Base-by-base conservation (phyloP, 2,888 invertebrate species). In the Euproctis similis region DNA sequence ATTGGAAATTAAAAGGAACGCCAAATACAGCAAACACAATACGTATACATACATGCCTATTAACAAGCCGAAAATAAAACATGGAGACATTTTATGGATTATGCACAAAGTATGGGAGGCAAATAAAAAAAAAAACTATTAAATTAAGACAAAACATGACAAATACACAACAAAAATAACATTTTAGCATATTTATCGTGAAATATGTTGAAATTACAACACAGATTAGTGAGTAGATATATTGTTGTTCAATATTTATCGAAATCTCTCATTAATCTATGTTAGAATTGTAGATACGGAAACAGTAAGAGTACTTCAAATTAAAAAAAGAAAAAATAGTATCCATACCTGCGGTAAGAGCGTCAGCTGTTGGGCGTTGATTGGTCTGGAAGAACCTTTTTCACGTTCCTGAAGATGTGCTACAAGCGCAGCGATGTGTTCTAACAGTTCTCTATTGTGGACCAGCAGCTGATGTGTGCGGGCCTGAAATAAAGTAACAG, bases 361-460 rank as follows among this genome's bases (percentile, higher is more conserved):
- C 16, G 89, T 87, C 47, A 87, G 85, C 52, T 88, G 88, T 12
- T 88, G 87, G 21, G 86, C 87, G 50, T 56, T 82, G 53, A 85
- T 80, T 20, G 81, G 75, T 39, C 88, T 77, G 46, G 87, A 71
- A 6, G 74, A 60, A 8, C 87, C 84, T 28, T 89, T 87, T 59
- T 98, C 97, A 43, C 95, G 89, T 42, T 95, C 94, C 60, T 95
- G 95, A 38, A 98, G 88, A 50, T 94, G 92, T 3, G 92, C 88
- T 8, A 98, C 96, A 52, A 98, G 84, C 7, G 94, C 92, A 22
- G 95, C 93, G 57, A 98, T 94, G 72, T 98, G 98, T 62, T 97
- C 97, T 44, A 98, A 80, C 24, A 98, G 81, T 71, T 98, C 98
- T 51, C 96, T 92, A 80, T 98, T 98, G 68, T 98, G 97, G 28